These are phyloP conservation scores for Acanthosoma haemorrhoidale DNA, from an alignment of 2,888 invertebrate genomes.

Conservation along the genomic window DNA sequence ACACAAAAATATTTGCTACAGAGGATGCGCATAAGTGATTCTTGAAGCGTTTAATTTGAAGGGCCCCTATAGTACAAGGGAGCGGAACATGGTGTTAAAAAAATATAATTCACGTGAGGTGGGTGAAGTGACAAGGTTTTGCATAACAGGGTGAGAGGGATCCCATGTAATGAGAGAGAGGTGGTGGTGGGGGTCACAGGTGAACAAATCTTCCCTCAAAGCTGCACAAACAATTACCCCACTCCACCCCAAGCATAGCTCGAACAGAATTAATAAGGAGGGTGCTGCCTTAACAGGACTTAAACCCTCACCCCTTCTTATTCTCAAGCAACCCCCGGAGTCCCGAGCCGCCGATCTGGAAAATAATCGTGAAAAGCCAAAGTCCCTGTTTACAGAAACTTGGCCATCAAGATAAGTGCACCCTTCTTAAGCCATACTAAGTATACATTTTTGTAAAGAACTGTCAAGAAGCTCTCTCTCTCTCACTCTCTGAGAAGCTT, in stretches of 20 bases:
- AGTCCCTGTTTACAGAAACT: slow-evolving; percentile 33
- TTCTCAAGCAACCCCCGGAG: not conserved
- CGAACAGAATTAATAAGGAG: slow-evolving; percentile 23
- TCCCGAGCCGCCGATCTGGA: slow-evolving; percentile 27
- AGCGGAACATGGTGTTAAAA: not conserved
- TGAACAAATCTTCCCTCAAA: slow-evolving; percentile 26
- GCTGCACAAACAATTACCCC: slow-evolving; percentile 18
- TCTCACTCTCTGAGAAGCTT: not conserved
- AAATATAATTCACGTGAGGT: not conserved
- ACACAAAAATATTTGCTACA: too few relatives aligned
- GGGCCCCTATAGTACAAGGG: not conserved
- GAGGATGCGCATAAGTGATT: too few relatives aligned
- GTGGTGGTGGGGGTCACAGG: slow-evolving; percentile 13
- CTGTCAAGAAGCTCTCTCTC: slow-evolving; percentile 11
- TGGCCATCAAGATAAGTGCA: slow-evolving; percentile 36
- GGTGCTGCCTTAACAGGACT: slow-evolving; percentile 22
- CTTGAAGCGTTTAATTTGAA: not conserved
- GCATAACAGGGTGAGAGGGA: too few relatives aligned
- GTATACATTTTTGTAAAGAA: slow-evolving; percentile 19
- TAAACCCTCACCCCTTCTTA: slow-evolving; percentile 11
- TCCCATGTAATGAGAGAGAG: slow-evolving; percentile 9
- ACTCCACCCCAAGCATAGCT: not conserved
- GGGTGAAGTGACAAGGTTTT: not conserved
- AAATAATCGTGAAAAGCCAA: slow-evolving; percentile 33
- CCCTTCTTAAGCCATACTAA: slow-evolving; percentile 19